phyloP scores from a whole-genome alignment of 2,797 vertebrate genomes.

The Harpagifer antarcticus region DNA sequence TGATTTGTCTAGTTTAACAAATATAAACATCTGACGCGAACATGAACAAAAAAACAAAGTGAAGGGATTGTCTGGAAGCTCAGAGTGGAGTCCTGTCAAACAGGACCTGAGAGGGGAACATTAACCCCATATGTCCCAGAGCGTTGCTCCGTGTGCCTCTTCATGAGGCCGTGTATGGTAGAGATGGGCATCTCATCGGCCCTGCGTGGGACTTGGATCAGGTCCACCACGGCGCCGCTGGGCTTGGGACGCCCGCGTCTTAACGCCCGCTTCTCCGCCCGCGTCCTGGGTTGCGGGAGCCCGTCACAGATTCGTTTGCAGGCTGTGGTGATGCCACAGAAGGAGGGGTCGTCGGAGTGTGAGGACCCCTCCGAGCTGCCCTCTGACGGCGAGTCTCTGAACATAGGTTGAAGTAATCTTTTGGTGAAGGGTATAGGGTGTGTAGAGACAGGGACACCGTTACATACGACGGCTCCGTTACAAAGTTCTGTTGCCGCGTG shows the following conservation, averaged over 20 bases:
- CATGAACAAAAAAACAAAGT: constrained; percentile 35
- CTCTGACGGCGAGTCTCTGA: constrained; percentile 86
- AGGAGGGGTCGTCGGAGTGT: constrained; percentile 94
- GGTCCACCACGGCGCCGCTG: constrained; percentile 83
- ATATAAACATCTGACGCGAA: constrained; percentile 54
- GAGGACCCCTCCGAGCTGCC: constrained; percentile 94
- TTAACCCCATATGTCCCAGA: constrained; percentile 61
- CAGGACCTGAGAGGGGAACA: constrained; percentile 66
- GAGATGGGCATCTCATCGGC: constrained; percentile 44
- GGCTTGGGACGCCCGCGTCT: constrained; percentile 88
- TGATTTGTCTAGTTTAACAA: constrained; percentile 48
- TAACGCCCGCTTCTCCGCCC: constrained; percentile 86
- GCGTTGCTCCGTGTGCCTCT: constrained; percentile 56
- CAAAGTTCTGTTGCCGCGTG: constrained; percentile 53
- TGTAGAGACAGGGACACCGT: constrained; percentile 26
- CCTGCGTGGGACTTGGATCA: constrained; percentile 83
- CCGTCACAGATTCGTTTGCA: constrained; percentile 92
- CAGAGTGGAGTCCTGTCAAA: constrained; percentile 39
- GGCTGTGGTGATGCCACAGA: constrained; percentile 91
- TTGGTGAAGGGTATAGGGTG: constrained; percentile 37
- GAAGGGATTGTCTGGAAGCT: constrained; percentile 51
- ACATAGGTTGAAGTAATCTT: constrained; percentile 60
- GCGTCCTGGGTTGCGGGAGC: constrained; percentile 77
- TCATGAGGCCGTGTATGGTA: constrained; percentile 71
- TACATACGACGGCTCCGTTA: constrained; percentile 60